These are phyloP conservation scores for Odontophorus gujanensis DNA, from an alignment of 2,113 vertebrate species.

Conservation along the genomic window DNA sequence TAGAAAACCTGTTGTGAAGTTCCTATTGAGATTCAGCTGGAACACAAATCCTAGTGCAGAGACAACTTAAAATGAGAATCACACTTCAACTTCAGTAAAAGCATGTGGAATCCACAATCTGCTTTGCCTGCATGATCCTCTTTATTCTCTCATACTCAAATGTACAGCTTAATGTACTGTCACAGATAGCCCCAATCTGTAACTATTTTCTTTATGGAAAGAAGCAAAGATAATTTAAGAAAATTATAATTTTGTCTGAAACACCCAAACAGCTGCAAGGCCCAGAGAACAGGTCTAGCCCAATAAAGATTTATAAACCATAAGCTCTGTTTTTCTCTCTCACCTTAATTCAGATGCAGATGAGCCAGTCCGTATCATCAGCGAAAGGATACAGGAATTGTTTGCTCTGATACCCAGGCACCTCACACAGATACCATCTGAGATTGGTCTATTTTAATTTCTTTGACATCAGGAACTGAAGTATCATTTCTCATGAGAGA, in stretches of 20 bases:
- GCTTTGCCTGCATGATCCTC: neutral
- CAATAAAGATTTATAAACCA: neutral
- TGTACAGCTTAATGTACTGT: neutral
- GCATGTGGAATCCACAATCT: neutral
- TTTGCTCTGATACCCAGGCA: neutral
- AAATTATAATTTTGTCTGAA: neutral
- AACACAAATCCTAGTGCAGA: neutral
- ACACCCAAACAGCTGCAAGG: neutral
- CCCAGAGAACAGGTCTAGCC: neutral
- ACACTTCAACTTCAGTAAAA: neutral
- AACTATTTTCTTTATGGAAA: neutral
- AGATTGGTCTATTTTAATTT: neutral
- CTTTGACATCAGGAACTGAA: neutral
- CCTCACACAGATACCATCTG: neutral
- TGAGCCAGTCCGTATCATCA: neutral
- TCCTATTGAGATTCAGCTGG: neutral
- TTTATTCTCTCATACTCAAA: neutral
- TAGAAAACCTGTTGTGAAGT: neutral
- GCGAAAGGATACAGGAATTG: neutral
- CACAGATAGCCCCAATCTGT: neutral
- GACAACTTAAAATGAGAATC: neutral
- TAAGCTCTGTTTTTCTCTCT: neutral
- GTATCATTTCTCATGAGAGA: neutral
- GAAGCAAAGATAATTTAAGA: neutral
- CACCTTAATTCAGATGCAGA: neutral